These are phyloP conservation scores for Atta colombica DNA, from an alignment of 1,140 invertebrate species.

Conservation along the genomic window DNA sequence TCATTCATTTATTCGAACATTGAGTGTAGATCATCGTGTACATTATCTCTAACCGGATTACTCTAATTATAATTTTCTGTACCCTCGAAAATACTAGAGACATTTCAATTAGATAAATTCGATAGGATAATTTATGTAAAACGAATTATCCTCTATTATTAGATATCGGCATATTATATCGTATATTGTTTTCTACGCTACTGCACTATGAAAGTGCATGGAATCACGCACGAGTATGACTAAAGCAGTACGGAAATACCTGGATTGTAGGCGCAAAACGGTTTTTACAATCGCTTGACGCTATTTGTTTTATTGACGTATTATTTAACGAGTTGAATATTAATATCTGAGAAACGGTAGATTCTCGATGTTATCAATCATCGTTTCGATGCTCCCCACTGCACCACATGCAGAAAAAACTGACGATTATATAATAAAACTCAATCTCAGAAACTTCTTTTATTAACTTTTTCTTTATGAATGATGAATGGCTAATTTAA, in stretches of 20 bases:
- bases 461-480: background rate
- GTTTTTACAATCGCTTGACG: constrained; percentile 64
- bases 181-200: constrained; percentile 16
- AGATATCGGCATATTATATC: background rate
- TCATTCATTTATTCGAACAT: no score
- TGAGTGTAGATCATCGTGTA: no score
- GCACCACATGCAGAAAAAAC: background rate
- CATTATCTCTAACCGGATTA: no score
- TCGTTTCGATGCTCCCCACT: background rate
- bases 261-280: constrained; percentile 71
- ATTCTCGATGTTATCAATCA: constrained; percentile 40
- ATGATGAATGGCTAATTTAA: background rate
- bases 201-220: background rate
- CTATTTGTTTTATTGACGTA: constrained; percentile 63
- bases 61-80: no score
- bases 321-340: constrained; percentile 68
- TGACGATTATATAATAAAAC: background rate
- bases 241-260: constrained; percentile 70
- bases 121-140: background rate
- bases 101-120: background rate
- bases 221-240: background rate
- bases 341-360: constrained; percentile 77
- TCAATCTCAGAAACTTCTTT: background rate
- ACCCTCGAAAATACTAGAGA: no score
- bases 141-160: background rate